Evolutionary conservation across 2,888 invertebrate genomes (phyloP), one percentile per base, ranked within the genome.

Genomic region (Orchestes rusci): DNA sequence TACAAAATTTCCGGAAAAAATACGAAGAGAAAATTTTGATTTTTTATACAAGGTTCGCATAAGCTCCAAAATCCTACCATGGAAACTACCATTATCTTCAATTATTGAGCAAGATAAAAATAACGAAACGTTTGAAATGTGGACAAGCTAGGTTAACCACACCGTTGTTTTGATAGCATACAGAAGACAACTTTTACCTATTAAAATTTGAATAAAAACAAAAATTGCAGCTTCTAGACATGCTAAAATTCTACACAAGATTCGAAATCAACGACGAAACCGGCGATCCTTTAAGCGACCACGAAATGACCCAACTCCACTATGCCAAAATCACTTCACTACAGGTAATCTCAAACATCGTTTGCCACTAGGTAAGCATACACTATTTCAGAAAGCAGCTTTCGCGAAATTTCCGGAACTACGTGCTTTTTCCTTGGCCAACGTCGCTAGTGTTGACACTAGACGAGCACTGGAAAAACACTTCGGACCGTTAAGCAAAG

Each of bases 211-310:
- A n/a, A n/a, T n/a, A n/a, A n/a, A n/a, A n/a, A n/a, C n/a, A n/a
- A n/a, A n/a, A n/a, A n/a, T 55, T 56, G 36, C 75, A 96, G 89
- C 73, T 99, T 3, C 70, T 97, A 58, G 89, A 93, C 54, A 93
- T 94, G 84, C 70, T 99, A 39, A 92, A 92, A 63, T 96, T 97
- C 65, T 99, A 99, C 68, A 83, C 91, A 0, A 79, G 90, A 47
- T 99, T 99, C 69, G 99, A 99, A 71, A 99, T 99, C 51, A 93
- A 91, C 66, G 97, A 99, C 62, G 87, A 89, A 60, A 87, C 89
- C 1, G 97, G 97, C 0, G 94, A 95, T 65, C 89, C 95, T 0
- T 73, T 97, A 55, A 89, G 87, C 0, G 92, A 96, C 61, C 82
- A 88, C 50, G 92, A 96, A 60, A 93, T 97, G 82, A 90, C 91